These are phyloP conservation scores for Leptatherina wallacei DNA, from an alignment of 2,797 vertebrate genomes.

Conservation along the genomic window DNA sequence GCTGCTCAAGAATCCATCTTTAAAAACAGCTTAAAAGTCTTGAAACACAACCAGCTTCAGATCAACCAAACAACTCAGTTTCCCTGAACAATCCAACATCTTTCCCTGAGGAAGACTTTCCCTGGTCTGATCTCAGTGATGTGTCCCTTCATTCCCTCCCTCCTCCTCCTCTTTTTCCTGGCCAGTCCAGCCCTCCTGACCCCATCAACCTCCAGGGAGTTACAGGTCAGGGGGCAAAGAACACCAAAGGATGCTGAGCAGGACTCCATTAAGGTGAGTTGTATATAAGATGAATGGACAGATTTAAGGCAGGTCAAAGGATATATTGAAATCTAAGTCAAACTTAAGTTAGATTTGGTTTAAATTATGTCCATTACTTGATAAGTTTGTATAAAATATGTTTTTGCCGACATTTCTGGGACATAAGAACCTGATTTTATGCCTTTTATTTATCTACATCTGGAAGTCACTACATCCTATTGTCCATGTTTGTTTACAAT, in stretches of 20 bases:
- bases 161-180: conserved; percentile 66
- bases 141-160: conserved; percentile 30
- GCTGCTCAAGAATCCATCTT: neutral
- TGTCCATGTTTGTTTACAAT: neutral
- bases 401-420: neutral
- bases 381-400: neutral
- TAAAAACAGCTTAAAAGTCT: neutral
- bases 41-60: neutral
- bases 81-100: neutral
- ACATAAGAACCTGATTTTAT: neutral
- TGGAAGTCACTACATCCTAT: neutral
- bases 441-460: neutral
- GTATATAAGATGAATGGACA: neutral
- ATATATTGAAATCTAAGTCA: neutral
- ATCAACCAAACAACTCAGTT: neutral
- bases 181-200: conserved; percentile 52
- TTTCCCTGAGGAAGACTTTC: conserved; percentile 4
- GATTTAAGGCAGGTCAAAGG: neutral
- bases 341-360: neutral
- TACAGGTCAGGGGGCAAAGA: conserved; percentile 61
- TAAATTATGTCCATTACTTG: neutral
- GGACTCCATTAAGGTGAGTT: conserved; percentile 68
- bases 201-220: conserved; percentile 33
- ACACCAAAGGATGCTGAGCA: conserved; percentile 44
- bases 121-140: conserved; percentile 14